Conservation (phyloP, 2,797 vertebrate genomes). For the Ceryle rudis region DNA sequence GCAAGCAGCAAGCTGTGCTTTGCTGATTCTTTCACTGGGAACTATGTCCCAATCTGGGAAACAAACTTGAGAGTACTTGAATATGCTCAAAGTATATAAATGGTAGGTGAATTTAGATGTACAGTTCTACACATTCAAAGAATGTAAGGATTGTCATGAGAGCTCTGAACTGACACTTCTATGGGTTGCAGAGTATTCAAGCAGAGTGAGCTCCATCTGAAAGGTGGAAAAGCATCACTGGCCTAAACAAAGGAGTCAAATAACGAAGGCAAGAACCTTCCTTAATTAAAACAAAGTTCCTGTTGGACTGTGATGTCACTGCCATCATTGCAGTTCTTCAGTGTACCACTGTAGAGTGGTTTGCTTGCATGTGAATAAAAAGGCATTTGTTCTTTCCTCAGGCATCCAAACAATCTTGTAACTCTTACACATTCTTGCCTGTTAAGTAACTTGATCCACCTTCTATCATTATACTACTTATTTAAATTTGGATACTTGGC, state of each 20-base stretch:
- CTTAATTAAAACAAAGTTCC: not conserved
- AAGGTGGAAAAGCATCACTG: not conserved
- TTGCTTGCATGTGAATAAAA: not conserved
- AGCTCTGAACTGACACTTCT: not conserved
- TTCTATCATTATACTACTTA: not conserved
- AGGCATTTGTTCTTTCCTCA: not conserved
- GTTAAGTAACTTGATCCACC: not conserved
- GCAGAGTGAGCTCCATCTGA: not conserved
- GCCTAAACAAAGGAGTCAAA: not conserved
- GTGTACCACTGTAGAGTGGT: not conserved
- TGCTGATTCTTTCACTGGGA: not conserved
- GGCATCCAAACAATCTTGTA: not conserved
- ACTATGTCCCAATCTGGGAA: not conserved
- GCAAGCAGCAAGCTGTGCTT: not conserved
- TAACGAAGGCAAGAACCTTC: not conserved
- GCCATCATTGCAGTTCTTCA: not conserved
- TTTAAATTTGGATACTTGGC: not conserved
- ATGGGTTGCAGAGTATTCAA: not conserved
- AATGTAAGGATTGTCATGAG: rapidly evolving
- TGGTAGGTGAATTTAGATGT: not conserved
- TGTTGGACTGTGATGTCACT: not conserved
- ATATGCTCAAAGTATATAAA: not conserved
- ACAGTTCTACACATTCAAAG: not conserved
- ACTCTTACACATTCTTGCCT: not conserved
- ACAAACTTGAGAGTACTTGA: not conserved